A percentile compares a stretch with the other conserved stretches of the same genome.
phyloP scores from a whole-genome alignment of 2,113 vertebrate genomes.

The Channa argus region DNA sequence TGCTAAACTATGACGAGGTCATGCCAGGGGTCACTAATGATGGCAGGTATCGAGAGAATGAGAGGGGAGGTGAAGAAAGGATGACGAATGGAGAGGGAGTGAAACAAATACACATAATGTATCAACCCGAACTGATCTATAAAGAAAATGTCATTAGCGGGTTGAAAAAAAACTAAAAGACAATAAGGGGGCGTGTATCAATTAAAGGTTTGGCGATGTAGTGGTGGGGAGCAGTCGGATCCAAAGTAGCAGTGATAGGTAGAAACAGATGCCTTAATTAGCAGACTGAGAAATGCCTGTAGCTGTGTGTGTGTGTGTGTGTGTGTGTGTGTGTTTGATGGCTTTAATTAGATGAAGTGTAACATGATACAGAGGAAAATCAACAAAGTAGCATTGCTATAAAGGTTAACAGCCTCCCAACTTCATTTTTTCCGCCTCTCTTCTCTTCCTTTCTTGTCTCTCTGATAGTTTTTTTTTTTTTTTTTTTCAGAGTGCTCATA shows the following conservation, averaged over 20 bases:
- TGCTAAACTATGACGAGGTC: not conserved
- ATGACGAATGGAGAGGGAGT: conserved; percentile 2
- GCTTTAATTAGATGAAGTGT: conserved; percentile 65
- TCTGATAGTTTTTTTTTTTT: not conserved
- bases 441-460: conserved; percentile 2
- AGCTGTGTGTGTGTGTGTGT: conserved; percentile 15
- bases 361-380: conserved; percentile 66
- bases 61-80: not conserved
- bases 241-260: conserved; percentile 41
- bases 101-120: conserved; percentile 1
- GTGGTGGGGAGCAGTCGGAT: conserved; percentile 8
- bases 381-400: conserved; percentile 63
- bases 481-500: conserved; percentile 1
- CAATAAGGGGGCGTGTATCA: not conserved
- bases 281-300: conserved; percentile 37
- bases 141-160: not conserved
- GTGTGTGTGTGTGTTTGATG: conserved; percentile 49
- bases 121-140: not conserved
- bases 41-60: not conserved
- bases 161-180: too few species aligned
- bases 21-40: not conserved
- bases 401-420: conserved; percentile 67
- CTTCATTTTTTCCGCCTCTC: not conserved
- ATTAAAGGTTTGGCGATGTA: not conserved
- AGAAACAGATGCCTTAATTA: conserved; percentile 71